These are phyloP conservation scores for Tetramorium alpestre DNA, from an alignment of 1,140 invertebrate species.

Conservation along the genomic window DNA sequence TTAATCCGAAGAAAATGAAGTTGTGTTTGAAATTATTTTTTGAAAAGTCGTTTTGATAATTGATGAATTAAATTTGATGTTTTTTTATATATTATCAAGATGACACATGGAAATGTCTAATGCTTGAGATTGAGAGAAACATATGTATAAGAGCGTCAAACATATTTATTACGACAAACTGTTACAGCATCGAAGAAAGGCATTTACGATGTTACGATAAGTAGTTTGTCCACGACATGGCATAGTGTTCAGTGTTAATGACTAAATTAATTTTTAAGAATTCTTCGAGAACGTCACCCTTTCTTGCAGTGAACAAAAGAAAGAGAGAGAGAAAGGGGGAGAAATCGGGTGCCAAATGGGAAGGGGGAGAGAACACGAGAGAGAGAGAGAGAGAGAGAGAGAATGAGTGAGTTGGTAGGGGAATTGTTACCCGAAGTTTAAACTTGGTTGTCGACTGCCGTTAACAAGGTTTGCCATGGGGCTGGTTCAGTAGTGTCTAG, in stretches of 20 bases:
- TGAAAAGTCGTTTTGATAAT: neutral
- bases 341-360: conserved; percentile 25
- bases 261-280: conserved; percentile 72
- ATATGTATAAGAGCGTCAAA: neutral
- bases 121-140: neutral
- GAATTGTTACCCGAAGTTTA: conserved; percentile 86
- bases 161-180: neutral
- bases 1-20: neutral
- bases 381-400: conserved; percentile 61
- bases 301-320: conserved; percentile 45
- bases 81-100: neutral
- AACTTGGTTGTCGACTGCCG: conserved; percentile 85
- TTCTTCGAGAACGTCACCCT: conserved; percentile 49
- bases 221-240: neutral
- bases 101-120: neutral
- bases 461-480: conserved; percentile 85
- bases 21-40: neutral
- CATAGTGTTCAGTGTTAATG: conserved; percentile 50
- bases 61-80: neutral
- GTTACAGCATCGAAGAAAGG: neutral
- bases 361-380: conserved; percentile 65
- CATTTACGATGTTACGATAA: neutral
- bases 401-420: conserved; percentile 77
- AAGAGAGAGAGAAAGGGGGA: conserved; percentile 64
- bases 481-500: conserved; percentile 85